phyloP scores from a whole-genome alignment of 1,140 invertebrate species.

The Anoplolepis gracilipes region DNA sequence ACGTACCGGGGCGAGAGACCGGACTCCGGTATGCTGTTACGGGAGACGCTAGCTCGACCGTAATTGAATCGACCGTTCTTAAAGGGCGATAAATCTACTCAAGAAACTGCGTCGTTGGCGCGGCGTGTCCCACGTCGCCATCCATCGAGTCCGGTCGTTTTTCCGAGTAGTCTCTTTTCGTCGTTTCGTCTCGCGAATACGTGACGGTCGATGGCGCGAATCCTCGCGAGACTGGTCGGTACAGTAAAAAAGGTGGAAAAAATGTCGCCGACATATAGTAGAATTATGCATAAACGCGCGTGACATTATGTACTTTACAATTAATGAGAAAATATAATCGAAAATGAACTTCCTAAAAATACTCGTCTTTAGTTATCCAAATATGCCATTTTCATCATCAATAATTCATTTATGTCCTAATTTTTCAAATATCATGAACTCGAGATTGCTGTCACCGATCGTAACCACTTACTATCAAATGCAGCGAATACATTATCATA shows the following conservation, averaged over 20 bases:
- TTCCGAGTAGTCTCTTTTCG: background rate
- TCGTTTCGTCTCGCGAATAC: constrained; percentile 38
- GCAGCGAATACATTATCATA: background rate
- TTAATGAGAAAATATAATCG: background rate
- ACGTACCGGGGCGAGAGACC: background rate
- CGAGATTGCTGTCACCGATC: background rate
- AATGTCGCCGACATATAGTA: background rate
- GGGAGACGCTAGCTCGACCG: constrained; percentile 32
- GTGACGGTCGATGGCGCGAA: constrained; percentile 57
- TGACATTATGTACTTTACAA: background rate
- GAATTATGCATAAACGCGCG: background rate
- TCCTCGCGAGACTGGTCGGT: background rate
- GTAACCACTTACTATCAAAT: background rate
- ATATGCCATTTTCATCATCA: background rate
- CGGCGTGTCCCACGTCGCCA: constrained; percentile 53
- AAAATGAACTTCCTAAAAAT: background rate
- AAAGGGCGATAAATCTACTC: constrained; percentile 70
- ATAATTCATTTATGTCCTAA: background rate
- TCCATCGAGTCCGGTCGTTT: constrained; percentile 62
- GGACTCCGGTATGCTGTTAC: constrained; percentile 35
- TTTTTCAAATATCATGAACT: background rate
- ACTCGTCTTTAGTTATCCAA: background rate
- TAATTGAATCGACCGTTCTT: constrained; percentile 74
- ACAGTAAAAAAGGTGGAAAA: background rate
- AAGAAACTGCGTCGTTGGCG: constrained; percentile 43